phyloP scores from a whole-genome alignment of 2,888 invertebrate genomes.

The Isotomurus palustris region DNA sequence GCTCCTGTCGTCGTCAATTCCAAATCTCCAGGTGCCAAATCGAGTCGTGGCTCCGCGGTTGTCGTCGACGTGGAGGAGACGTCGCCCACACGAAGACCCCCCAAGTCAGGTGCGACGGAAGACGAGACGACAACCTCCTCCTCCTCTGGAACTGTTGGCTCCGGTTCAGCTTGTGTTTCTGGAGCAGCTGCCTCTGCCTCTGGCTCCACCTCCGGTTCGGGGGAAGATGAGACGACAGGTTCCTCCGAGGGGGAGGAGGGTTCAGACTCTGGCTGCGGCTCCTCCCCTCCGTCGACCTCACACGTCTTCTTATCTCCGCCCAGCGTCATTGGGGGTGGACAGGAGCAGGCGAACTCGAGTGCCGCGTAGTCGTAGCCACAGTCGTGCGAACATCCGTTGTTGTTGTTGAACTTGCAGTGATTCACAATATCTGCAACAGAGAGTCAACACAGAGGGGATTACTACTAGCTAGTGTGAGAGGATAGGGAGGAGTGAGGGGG shows the following conservation, averaged over 20 bases:
- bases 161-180: conserved; percentile 36
- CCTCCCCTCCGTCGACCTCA: conserved; percentile 23
- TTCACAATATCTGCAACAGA: conserved; percentile 58
- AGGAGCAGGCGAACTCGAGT: conserved; percentile 63
- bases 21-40: too few species aligned
- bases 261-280: background rate
- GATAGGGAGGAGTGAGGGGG: too few species aligned
- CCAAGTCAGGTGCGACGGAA: conserved; percentile 12
- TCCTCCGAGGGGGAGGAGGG: background rate
- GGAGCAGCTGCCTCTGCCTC: conserved; percentile 30
- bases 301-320: conserved; percentile 54
- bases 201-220: conserved; percentile 42
- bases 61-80: background rate
- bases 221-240: background rate
- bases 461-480: background rate
- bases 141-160: conserved; percentile 8
- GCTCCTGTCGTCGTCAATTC: too few species aligned
- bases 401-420: conserved; percentile 61
- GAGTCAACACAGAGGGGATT: too few species aligned
- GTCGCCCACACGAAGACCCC: conserved; percentile 7
- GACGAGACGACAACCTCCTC: background rate
- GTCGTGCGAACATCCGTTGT: conserved; percentile 61
- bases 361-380: conserved; percentile 63
- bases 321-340: conserved; percentile 58
- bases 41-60: background rate